These are phyloP conservation scores for Alosa sapidissima DNA, from an alignment of 2,797 vertebrate species.

Conservation along the genomic window DNA sequence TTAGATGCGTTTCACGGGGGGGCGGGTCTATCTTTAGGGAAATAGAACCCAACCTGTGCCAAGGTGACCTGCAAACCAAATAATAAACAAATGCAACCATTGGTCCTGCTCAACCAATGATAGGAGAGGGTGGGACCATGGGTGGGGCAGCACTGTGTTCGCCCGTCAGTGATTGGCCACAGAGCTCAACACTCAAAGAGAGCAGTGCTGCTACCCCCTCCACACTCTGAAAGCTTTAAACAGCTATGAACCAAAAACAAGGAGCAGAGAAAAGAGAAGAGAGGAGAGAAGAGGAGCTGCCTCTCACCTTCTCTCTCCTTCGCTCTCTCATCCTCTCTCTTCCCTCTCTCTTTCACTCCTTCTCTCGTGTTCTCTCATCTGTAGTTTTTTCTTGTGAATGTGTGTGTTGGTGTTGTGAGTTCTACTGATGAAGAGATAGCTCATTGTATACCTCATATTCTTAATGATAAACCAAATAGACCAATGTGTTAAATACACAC, in stretches of 20 bases:
- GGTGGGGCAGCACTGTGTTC: conserved; percentile 60
- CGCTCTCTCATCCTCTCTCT: conserved; percentile 42
- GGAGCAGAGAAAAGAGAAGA: conserved; percentile 51
- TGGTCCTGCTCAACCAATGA: conserved; percentile 50
- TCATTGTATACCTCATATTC: conserved; percentile 95
- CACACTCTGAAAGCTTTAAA: conserved; percentile 77
- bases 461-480: conserved; percentile 91
- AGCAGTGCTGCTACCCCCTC: conserved; percentile 64
- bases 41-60: conserved; percentile 50
- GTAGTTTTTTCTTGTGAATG: conserved; percentile 47
- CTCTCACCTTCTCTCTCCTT: conserved; percentile 39
- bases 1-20: not conserved
- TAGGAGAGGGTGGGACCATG: conserved; percentile 46
- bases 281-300: conserved; percentile 43
- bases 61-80: conserved; percentile 70
- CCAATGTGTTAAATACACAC: conserved; percentile 81
- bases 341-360: conserved; percentile 28
- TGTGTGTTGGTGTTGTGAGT: conserved; percentile 64
- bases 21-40: not conserved
- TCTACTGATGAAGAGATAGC: conserved; percentile 86
- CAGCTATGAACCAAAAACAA: conserved; percentile 86
- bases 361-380: conserved; percentile 35
- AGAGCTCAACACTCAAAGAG: not conserved
- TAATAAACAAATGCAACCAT: conserved; percentile 68
- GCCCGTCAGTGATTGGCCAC: conserved; percentile 23